Conservation (phyloP, 2,888 invertebrate species). For the Hydrotaea cyrtoneurina region DNA sequence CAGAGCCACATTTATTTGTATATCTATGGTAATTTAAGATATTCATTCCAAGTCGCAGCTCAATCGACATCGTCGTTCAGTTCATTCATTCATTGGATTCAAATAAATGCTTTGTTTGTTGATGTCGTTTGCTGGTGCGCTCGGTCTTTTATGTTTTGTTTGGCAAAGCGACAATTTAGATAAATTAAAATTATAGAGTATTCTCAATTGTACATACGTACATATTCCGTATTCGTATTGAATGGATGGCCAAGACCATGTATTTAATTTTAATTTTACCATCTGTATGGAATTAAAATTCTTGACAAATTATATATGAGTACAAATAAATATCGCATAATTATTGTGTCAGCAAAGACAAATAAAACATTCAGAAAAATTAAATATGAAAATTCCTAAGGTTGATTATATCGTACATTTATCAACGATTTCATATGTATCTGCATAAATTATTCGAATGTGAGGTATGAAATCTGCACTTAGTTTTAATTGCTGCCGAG, state of each 20-base stretch:
- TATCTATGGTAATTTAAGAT: slow-evolving; percentile 54
- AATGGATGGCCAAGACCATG: neutral
- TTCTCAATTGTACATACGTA: neutral
- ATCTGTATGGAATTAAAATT: neutral
- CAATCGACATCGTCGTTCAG: neutral
- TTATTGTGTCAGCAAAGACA: neutral
- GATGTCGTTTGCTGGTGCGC: neutral
- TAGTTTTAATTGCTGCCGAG: no score
- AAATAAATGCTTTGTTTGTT: slow-evolving; percentile 11
- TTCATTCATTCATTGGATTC: neutral
- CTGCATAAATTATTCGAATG: no score
- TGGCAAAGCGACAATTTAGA: neutral
- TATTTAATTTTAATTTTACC: neutral
- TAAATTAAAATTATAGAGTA: slow-evolving; percentile 14
- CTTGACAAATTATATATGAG: slow-evolving; percentile 4
- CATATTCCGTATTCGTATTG: neutral
- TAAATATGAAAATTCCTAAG: neutral
- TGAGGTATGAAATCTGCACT: no score
- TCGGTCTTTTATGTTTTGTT: neutral
- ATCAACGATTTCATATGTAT: no score
- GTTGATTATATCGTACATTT: neutral
- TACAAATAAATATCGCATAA: neutral
- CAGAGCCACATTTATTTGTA: slow-evolving; percentile 33
- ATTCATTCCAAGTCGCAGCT: neutral
- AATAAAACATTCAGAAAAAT: neutral